These are phyloP conservation scores for Cydia splendana DNA, from an alignment of 1,140 invertebrate genomes.

Conservation along the genomic window DNA sequence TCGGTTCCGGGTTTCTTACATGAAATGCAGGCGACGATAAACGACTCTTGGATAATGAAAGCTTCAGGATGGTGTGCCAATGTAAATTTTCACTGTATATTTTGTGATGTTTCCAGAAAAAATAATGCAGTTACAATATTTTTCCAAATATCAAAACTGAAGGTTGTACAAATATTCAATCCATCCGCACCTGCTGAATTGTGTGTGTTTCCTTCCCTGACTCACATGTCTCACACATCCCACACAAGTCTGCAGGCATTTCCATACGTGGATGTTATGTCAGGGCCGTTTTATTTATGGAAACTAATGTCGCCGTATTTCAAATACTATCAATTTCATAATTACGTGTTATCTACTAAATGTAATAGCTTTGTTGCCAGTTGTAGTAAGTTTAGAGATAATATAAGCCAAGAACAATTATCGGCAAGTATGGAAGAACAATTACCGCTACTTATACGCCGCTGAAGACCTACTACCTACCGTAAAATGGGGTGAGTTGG, in stretches of 20 bases:
- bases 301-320: background rate
- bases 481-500: no score
- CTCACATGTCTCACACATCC: background rate
- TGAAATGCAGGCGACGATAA: no score
- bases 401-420: background rate
- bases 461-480: no score
- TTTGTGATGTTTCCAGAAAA: background rate
- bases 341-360: background rate
- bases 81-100: background rate
- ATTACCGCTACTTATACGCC: no score
- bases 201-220: background rate
- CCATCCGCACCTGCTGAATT: background rate
- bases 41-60: no score
- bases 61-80: no score
- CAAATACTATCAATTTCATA: background rate
- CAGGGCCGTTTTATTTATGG: background rate
- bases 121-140: background rate
- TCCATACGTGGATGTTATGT: conserved; percentile 2
- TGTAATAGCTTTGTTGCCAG: background rate
- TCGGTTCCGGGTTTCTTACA: no score
- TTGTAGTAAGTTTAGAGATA: no score
- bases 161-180: background rate
- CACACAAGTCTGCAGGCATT: conserved; percentile 5
- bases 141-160: no score
- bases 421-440: background rate